Evolutionary conservation across 2,888 invertebrate species (phyloP).

Genomic region (Tridacna crocea): DNA sequence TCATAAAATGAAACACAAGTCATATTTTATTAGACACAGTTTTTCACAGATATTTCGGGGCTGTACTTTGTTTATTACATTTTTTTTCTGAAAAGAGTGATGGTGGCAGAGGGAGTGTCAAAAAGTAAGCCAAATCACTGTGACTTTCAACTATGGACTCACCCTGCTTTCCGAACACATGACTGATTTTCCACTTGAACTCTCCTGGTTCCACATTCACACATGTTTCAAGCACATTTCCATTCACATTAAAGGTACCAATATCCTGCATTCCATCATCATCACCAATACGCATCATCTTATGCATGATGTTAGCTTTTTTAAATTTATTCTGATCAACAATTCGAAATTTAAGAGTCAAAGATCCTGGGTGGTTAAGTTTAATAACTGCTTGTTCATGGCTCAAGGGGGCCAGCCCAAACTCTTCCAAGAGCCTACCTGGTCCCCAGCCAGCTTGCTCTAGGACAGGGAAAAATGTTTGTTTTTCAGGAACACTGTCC

Average conservation of each 20-base stretch:
- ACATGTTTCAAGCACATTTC: constrained; percentile 48
- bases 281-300: constrained; percentile 42
- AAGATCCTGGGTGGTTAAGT: constrained; percentile 52
- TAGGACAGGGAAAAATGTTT: constrained; percentile 74
- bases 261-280: constrained; percentile 50
- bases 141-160: neutral
- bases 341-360: constrained; percentile 56
- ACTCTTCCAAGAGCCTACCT: constrained; percentile 59
- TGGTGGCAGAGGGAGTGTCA: too few relatives aligned
- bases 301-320: constrained; percentile 49
- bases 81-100: too few relatives aligned
- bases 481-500: constrained; percentile 63
- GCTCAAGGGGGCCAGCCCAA: constrained; percentile 58
- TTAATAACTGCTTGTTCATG: constrained; percentile 59
- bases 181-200: constrained; percentile 58
- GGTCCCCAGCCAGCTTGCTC: constrained; percentile 81
- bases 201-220: constrained; percentile 55
- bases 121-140: neutral
- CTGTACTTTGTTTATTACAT: too few relatives aligned
- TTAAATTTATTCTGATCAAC: constrained; percentile 51
- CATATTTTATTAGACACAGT: too few relatives aligned
- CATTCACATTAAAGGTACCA: constrained; percentile 46
- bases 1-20: too few relatives aligned
- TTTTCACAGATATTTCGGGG: too few relatives aligned
- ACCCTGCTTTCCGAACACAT: constrained; percentile 51